Base-by-base conservation (phyloP, 2,797 vertebrate species). In the Diplodus sargus region DNA sequence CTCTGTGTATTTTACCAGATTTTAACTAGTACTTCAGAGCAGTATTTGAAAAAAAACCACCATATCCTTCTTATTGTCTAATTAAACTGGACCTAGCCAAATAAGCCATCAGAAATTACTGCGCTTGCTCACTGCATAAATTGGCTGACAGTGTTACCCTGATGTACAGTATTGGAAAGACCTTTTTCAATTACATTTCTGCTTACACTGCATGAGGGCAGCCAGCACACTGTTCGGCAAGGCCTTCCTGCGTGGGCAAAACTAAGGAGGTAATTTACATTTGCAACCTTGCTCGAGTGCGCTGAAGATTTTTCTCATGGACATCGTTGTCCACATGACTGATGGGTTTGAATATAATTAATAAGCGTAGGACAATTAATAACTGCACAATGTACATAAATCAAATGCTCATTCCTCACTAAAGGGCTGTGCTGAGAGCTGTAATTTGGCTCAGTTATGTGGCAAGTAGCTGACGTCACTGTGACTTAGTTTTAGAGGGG, bases 211-310 rank as follows among this genome's bases (percentile, higher is more conserved):
- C 87, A 82, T 20, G 66, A 78, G 69, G 61, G 67, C 76, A 74
- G 85, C 78, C 78, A 75, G 77, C 85, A 62, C 72, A 22, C 81
- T 53, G 72, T 48, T 80, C 57, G 54, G 71, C 51, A 23, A 49
- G 45, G 71, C 74, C 54, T 25, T 78, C 85, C 88, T 92, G 91
- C 76, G 83, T 90, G 79, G 90, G 87, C 91, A 90, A 87, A 88
- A 87, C 79, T 52, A 78, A 86, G 81, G 78, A 82, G 81, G 82
- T 77, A 52, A 89, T 92, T 91, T 91, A 87, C 83, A 90, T 90
- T 68, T 87, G 76, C 78, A 83, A 49, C 66, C 77, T 62, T 5
- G 58, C 69, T 72, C 15, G 23, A 78, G 59, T 16, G 72, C 43
- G 6, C 42, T 59, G 73, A 61, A 79, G 62, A 82, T 56, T 58